Evolutionary conservation across 2,888 invertebrate genomes (phyloP), one percentile per base, ranked within the genome.

Genomic region (Deroplatys truncata): DNA sequence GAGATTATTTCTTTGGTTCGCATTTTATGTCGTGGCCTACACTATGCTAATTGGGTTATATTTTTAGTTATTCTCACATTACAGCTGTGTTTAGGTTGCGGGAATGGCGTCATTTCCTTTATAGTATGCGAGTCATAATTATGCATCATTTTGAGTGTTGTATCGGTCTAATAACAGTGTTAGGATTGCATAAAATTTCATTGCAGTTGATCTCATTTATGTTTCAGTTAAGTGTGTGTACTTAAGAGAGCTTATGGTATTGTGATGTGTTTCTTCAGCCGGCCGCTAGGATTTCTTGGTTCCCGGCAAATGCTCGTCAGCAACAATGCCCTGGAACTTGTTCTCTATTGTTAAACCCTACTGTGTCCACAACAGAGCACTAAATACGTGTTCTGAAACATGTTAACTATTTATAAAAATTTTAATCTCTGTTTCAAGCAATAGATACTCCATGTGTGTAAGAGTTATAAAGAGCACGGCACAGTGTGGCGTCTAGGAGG

Each of bases 371-470:
- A 72, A 72, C 56, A 20, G 56, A 72, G 56, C 56, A 72, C 56
- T 3, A 25, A 20, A 20, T 72, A 20, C 56, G 56, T 72, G 56
- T 72, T 72, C 56, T 72, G 2, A 72, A 72, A 72, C 25, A 72
- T 72, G 83, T 87, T 87, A 83, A 87, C 16, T 87, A 87, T 29
- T 83, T 82, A 87, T 72, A 35, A 83, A 83, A 87, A 83, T 31
- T 82, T 87, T 87, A 56, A 31, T 87, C 83, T n/a, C 28, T 83
- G 83, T 87, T 86, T 87, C 31, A 87, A 87, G 87, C 87, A 87
- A 87, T 87, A 87, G 35, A 7, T 82, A 83, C 13, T 82, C 3
- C 82, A 43, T 87, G 87, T 87, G 56, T 35, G 35, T 87, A 87
- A 87, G 13, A 82, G 35, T 87, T n/a, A n/a, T 82, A 82, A 82